These are phyloP conservation scores for Pseudobourletiella spinata DNA, from an alignment of 1,140 invertebrate genomes.

Conservation along the genomic window DNA sequence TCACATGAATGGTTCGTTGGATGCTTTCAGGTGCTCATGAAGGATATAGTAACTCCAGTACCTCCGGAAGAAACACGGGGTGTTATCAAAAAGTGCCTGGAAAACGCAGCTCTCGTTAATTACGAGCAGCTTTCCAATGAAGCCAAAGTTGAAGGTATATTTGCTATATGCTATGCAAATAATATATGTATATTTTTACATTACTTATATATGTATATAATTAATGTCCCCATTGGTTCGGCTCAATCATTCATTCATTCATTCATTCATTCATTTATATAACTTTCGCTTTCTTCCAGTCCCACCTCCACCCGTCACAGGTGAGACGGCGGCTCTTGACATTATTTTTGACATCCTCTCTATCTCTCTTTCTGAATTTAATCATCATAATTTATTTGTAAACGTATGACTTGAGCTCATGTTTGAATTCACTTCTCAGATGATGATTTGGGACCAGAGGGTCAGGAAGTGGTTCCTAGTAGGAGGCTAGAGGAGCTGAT, in stretches of 20 bases:
- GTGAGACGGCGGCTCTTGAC: too few species aligned
- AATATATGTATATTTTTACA: background rate
- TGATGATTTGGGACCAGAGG: slow-evolving; percentile 59
- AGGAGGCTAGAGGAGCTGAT: slow-evolving; percentile 95
- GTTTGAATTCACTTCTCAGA: too few species aligned
- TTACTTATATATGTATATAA: too few species aligned
- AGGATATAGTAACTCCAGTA: slow-evolving; percentile 96
- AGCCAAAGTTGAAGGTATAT: slow-evolving; percentile 96
- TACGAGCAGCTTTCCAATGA: slow-evolving; percentile 92
- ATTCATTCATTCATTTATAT: background rate
- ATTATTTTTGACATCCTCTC: too few species aligned
- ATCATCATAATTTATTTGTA: too few species aligned
- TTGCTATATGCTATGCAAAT: slow-evolving; percentile 7
- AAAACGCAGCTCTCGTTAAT: slow-evolving; percentile 95
- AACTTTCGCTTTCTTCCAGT: background rate
- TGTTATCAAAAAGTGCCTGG: slow-evolving; percentile 93
- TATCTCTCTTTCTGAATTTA: too few species aligned
- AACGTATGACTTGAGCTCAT: too few species aligned
- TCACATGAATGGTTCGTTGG: background rate
- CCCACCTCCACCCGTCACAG: background rate
- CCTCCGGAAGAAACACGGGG: slow-evolving; percentile 89
- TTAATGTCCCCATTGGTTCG: too few species aligned
- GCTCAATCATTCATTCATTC: too few species aligned
- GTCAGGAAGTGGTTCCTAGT: slow-evolving; percentile 67
- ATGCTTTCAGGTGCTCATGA: slow-evolving; percentile 76